These are phyloP conservation scores for Microctenopoma stevenorrisi DNA, from an alignment of 2,797 vertebrate species.

Conservation along the genomic window DNA sequence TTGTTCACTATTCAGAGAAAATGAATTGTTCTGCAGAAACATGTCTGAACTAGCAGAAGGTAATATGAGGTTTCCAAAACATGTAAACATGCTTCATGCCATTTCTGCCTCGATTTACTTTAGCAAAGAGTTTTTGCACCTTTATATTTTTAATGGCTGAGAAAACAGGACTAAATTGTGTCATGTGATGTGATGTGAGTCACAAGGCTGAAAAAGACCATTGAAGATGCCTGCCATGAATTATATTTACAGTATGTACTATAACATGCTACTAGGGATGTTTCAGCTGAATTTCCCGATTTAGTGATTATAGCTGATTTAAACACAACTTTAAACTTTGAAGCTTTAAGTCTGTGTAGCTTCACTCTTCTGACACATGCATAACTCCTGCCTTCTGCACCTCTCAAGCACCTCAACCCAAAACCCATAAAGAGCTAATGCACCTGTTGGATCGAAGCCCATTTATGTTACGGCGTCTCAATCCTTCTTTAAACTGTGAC, in stretches of 20 bases:
- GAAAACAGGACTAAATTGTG: neutral
- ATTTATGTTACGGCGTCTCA: neutral
- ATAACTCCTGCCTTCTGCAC: neutral
- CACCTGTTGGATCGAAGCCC: neutral
- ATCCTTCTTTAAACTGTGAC: neutral
- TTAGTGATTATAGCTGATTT: too few relatives aligned
- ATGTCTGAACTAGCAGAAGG: neutral
- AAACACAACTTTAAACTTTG: too few relatives aligned
- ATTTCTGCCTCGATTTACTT: neutral
- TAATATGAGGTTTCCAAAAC: conserved; percentile 5
- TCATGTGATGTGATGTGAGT: neutral
- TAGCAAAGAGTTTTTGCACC: neutral
- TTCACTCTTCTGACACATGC: neutral
- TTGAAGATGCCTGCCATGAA: too few relatives aligned
- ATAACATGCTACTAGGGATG: neutral
- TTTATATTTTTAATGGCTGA: neutral
- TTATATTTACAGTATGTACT: too few relatives aligned
- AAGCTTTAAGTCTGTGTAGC: neutral
- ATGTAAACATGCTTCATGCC: neutral
- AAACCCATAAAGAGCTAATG: neutral
- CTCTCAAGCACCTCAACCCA: too few relatives aligned
- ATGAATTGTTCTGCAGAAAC: conserved; percentile 3
- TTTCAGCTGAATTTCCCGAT: too few relatives aligned
- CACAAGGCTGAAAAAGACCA: too few relatives aligned
- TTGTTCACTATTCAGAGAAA: conserved; percentile 20